Evolutionary conservation across 2,888 invertebrate species (phyloP).

Genomic region (Antitype chi): DNA sequence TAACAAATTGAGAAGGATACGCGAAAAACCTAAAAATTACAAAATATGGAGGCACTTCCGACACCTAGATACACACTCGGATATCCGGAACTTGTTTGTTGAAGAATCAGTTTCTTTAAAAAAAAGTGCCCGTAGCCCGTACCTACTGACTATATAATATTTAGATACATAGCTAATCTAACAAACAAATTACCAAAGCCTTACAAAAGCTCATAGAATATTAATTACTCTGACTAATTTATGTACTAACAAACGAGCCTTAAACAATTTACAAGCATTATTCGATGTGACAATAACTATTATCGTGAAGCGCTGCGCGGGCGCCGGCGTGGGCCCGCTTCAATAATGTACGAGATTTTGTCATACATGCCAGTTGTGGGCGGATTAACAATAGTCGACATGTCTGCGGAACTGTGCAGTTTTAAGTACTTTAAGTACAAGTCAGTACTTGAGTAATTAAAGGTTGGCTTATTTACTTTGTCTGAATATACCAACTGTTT

Average conservation of each 20-base stretch:
- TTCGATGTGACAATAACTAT: constrained; percentile 43
- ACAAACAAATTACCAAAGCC: constrained; percentile 2
- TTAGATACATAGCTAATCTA: not conserved
- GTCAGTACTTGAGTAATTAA: constrained; percentile 8
- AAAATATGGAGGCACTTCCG: not conserved
- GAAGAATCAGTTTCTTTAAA: not conserved
- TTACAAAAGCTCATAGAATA: constrained; percentile 35
- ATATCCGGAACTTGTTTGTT: not conserved
- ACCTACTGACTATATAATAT: not conserved
- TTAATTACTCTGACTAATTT: constrained; percentile 54
- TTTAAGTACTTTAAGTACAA: no score
- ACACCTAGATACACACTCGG: not conserved
- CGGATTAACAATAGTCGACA: constrained; percentile 28
- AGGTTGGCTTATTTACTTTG: not conserved
- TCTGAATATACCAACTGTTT: not conserved
- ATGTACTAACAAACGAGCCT: constrained; percentile 21
- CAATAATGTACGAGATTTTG: constrained; percentile 48
- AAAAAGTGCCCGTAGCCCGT: not conserved
- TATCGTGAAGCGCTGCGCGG: constrained; percentile 52
- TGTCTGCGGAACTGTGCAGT: constrained; percentile 21
- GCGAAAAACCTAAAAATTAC: no score
- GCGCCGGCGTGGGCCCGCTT: constrained; percentile 48
- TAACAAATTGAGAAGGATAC: not conserved
- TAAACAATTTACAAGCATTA: constrained; percentile 39
- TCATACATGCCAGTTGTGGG: constrained; percentile 53